Base-by-base conservation (phyloP, 1,140 invertebrate species). In the Panagrolaimus sp. region DNA sequence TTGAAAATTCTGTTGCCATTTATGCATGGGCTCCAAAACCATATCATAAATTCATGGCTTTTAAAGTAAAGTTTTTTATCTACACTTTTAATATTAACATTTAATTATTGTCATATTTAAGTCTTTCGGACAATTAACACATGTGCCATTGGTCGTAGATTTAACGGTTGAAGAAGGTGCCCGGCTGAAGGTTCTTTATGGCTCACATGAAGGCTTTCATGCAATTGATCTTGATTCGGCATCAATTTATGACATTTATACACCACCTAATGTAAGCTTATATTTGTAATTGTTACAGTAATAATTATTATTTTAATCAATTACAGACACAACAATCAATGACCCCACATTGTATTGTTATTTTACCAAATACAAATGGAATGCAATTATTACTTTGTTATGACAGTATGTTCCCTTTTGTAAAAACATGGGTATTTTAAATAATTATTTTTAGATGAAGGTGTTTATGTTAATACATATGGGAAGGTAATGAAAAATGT, bases 41-140 rank as follows among this genome's bases (percentile, higher is more conserved):
- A 66, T 98, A 98, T 88, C 94, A 98, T 87, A 98, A 98, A 88
- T 98, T 98, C 84, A 98, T 98, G 96, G 94, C 95, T 78, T 99
- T 98, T 86, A 98, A 98, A 85, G 88, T 89, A 10, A 48, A n/a
- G 12, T 73, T 70, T 10, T 32, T 67, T 44, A 12, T 12, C 17
- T n/a, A n/a, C n/a, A n/a, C n/a, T n/a, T n/a, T n/a, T n/a, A n/a
- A n/a, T n/a, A 52, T 26, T 75, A 68, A 48, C 65, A 62, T 32
- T 24, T 62, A 38, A 63, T n/a, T n/a, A n/a, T n/a, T n/a, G n/a
- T n/a, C n/a, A 7, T 21, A 24, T 83, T 83, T 5, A 80, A 90
- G 88, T 89, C 89, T 74, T 91, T 92, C 85, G 87, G 88, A 71
- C 89, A 91, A 78, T 84, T 91, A 73, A 85, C 85, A 72, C 83